Conservation (phyloP, 2,888 invertebrate species). For the Lutraria lutraria region DNA sequence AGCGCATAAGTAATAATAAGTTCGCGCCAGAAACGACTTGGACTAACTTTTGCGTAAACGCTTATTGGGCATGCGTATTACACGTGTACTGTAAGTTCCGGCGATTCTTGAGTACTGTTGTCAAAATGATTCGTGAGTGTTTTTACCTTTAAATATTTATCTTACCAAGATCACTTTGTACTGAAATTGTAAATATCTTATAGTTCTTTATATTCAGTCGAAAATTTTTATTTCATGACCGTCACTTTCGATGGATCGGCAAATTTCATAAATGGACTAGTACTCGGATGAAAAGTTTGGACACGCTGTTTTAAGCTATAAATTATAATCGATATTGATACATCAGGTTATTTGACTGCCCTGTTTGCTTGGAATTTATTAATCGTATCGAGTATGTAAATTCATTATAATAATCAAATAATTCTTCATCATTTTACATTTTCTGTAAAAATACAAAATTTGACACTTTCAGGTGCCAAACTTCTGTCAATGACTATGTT, state of each 20-base stretch:
- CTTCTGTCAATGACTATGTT: neutral
- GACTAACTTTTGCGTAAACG: neutral
- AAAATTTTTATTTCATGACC: neutral
- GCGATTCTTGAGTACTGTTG: neutral
- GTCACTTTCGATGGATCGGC: neutral
- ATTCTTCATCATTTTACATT: neutral
- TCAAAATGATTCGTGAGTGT: neutral
- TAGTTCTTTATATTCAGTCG: neutral
- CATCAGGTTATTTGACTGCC: neutral
- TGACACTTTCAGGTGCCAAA: neutral
- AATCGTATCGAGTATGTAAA: neutral
- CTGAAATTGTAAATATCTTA: neutral
- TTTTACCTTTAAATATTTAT: neutral
- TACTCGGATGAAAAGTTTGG: neutral
- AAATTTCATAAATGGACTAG: neutral
- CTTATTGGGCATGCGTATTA: slow-evolving; percentile 62
- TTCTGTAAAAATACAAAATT: neutral
- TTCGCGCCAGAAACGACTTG: neutral
- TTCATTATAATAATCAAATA: neutral
- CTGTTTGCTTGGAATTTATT: neutral
- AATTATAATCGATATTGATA: neutral
- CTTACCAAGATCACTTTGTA: neutral
- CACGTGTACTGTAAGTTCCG: slow-evolving; percentile 59
- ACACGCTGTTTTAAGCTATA: neutral
- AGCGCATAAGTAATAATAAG: too few species aligned